Conservation (phyloP, 1,140 invertebrate genomes). For the Euwallacea similis region DNA sequence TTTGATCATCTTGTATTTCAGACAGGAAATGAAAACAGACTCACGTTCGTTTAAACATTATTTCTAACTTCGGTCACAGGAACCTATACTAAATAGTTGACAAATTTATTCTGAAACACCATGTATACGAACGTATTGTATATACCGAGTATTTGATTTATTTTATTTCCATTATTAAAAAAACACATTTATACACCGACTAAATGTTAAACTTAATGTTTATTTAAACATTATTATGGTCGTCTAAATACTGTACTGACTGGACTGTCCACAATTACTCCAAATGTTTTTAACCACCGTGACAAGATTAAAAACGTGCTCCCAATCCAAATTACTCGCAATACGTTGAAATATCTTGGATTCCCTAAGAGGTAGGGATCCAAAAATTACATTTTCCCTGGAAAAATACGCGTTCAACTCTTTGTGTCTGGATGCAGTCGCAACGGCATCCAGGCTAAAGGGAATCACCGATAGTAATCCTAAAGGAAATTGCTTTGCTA, state of each 20-base stretch:
- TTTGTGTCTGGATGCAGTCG: constrained; percentile 27
- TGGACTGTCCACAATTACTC: constrained; percentile 41
- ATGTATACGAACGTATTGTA: too few relatives aligned
- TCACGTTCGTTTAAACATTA: too few relatives aligned
- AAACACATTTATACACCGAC: too few relatives aligned
- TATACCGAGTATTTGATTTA: too few relatives aligned
- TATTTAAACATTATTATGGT: too few relatives aligned
- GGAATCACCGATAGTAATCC: constrained; percentile 33
- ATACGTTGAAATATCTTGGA: constrained; percentile 27
- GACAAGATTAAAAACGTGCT: constrained; percentile 24
- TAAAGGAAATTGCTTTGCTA: constrained; percentile 34
- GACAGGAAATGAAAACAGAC: too few relatives aligned
- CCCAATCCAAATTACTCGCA: constrained; percentile 7
- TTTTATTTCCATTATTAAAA: too few relatives aligned
- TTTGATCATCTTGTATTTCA: too few relatives aligned
- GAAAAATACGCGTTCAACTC: constrained; percentile 34
- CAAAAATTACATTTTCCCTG: constrained; percentile 25
- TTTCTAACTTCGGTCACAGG: too few relatives aligned
- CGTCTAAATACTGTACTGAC: constrained; percentile 14
- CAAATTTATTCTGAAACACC: too few relatives aligned
- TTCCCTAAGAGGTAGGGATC: constrained; percentile 19
- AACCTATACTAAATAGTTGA: too few relatives aligned
- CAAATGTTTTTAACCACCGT: constrained; percentile 42
- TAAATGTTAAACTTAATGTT: too few relatives aligned
- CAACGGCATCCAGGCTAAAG: constrained; percentile 23